These are phyloP conservation scores for Zoanthus solanderi DNA, from an alignment of 92 coral and sea anemone species.

Conservation along the genomic window DNA sequence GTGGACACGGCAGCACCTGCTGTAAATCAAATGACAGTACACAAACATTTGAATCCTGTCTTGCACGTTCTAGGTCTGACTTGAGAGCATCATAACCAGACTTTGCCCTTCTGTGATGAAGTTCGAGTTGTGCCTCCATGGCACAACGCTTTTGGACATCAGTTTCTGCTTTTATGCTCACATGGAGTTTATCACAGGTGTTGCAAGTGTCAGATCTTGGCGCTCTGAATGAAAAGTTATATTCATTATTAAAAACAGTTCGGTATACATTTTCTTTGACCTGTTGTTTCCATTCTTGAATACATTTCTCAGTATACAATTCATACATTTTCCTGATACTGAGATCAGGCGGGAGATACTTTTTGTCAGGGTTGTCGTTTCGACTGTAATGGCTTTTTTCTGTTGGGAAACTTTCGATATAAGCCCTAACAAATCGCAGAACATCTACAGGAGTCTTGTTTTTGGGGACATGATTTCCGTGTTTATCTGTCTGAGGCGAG, in stretches of 20 bases:
- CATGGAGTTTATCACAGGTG: conserved; percentile 31
- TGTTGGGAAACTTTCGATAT: conserved; percentile 35
- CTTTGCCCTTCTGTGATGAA: conserved; percentile 35
- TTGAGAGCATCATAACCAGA: conserved; percentile 42
- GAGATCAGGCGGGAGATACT: background rate
- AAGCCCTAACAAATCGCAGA: conserved; percentile 29
- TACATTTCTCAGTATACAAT: too few species aligned
- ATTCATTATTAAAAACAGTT: conserved; percentile 50
- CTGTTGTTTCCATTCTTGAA: background rate
- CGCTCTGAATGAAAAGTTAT: conserved; percentile 53
- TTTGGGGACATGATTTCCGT: conserved; percentile 23
- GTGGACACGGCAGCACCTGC: background rate
- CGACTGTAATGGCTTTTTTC: conserved; percentile 26
- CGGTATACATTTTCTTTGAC: conserved; percentile 59
- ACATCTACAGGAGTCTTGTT: conserved; percentile 49
- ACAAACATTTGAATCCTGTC: conserved; percentile 20
- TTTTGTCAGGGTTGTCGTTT: conserved; percentile 38
- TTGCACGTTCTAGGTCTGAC: conserved; percentile 40
- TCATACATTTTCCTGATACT: too few species aligned
- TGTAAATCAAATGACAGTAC: conserved; percentile 59
- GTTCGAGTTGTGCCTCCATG: conserved; percentile 32
- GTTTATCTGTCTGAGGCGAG: conserved; percentile 33
- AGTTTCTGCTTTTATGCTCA: conserved; percentile 39
- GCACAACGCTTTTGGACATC: conserved; percentile 42
- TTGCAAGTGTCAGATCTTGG: conserved; percentile 61